Evolutionary conservation across 2,888 invertebrate species (phyloP), one percentile per base, ranked within the genome.

Genomic region (Drosophila subquinaria): DNA sequence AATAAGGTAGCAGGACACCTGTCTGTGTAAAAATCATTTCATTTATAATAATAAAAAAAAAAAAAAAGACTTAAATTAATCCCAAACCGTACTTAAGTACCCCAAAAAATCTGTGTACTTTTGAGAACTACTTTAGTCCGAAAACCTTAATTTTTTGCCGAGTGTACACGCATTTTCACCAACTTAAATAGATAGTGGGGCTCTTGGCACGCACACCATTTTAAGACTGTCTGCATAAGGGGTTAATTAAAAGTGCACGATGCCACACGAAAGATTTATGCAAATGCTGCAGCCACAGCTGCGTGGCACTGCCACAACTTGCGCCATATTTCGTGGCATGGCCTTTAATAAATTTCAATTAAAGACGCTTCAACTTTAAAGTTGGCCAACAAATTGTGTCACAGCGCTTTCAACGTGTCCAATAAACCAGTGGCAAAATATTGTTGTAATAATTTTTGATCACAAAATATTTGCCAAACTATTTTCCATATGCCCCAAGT

Each of bases 211-310:
- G 23, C 20, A 43, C 33, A 20, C 11, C 11, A 36, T 35, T 55
- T 56, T 35, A n/a, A 27, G 27, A 23, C 47, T 52, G 20, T 10
- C 59, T 42, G 59, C 50, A 65, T 33, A 65, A 67, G 42, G 53
- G 47, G 63, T 56, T 87, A 81, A 83, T 83, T 81, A 70, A 69
- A 83, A 87, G 62, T 75, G 78, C 84, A 67, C 17, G 67, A 36
- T 30, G 57, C 35, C 59, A 27, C 13, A 42, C 20, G 35, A 59
- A 59, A 79, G 82, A 82, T 69, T 76, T 79, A 78, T 81, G 75
- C 61, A 69, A 79, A 69, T 78, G 43, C 20, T 55, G 56, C 35
- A 35, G 42, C 15, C 60, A n/a, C 72, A 69, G 67, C 65, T 56
- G 57, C 36, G 53, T 45, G 53, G 17, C 11, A 23, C 27, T 40